phyloP scores from a whole-genome alignment of 2,888 invertebrate species.

The Tenthredo livida region DNA sequence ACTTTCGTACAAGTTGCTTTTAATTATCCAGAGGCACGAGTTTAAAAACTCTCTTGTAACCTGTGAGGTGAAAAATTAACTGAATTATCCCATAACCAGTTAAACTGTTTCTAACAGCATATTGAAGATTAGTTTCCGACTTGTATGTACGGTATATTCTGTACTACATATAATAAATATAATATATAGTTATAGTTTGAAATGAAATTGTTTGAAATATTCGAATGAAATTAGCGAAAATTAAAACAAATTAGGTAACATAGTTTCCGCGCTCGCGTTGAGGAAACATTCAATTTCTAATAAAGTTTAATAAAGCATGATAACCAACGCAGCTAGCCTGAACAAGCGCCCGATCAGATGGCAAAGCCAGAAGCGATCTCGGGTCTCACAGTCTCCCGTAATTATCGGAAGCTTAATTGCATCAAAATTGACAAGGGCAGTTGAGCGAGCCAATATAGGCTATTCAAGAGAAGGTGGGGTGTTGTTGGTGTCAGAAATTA shows the following conservation, averaged over 20 bases:
- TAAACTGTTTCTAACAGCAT: constrained; percentile 3
- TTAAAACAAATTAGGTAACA: background rate
- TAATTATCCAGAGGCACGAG: constrained; percentile 23
- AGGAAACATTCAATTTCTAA: background rate
- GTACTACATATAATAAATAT: background rate
- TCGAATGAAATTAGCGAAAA: background rate
- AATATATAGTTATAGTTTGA: background rate
- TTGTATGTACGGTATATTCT: background rate
- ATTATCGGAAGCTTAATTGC: constrained; percentile 46
- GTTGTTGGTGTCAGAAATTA: constrained; percentile 4
- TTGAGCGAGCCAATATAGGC: background rate
- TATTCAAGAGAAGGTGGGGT: background rate
- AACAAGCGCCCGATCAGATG: background rate
- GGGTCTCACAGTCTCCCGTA: constrained; percentile 25
- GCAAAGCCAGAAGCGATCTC: constrained; percentile 11
- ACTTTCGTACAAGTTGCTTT: background rate
- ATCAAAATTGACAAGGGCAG: constrained; percentile 37
- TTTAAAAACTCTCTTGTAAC: background rate
- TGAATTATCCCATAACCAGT: background rate
- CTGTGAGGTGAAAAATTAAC: background rate
- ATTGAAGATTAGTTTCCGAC: constrained; percentile 20
- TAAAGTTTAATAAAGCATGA: constrained; percentile 17
- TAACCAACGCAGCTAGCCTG: background rate
- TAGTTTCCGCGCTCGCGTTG: no score
- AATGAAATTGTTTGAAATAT: background rate